Percentiles rank a stretch among this genome's conserved stretches.
Evolutionary conservation across 2,797 vertebrate species (phyloP).

Genomic region (Siniperca undulata): DNA sequence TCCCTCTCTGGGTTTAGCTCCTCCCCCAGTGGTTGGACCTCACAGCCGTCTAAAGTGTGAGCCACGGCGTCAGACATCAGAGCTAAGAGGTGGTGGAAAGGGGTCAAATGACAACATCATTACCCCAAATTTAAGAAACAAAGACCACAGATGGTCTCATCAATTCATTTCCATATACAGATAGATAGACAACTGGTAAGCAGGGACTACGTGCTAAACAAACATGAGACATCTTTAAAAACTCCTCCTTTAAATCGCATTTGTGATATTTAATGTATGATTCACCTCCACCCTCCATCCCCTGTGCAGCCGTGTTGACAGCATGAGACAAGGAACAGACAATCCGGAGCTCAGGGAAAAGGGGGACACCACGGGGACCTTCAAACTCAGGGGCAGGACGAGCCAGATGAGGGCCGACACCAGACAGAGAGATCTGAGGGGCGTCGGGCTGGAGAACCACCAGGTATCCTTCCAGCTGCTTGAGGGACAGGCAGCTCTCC

Average conservation of each 20-base stretch:
- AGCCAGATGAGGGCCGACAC: conserved; percentile 92
- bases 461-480: conserved; percentile 95
- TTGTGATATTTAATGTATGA: background rate
- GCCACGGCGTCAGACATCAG: conserved; percentile 98
- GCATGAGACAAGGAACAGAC: conserved; percentile 95
- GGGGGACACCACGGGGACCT: conserved; percentile 88
- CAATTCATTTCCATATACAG: background rate
- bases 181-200: background rate
- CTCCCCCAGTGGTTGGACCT: conserved; percentile 95
- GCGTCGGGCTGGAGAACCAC: conserved; percentile 97
- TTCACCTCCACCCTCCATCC: conserved; percentile 92
- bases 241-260: background rate
- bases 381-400: conserved; percentile 94
- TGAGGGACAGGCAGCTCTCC: conserved; percentile 95
- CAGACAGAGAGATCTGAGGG: conserved; percentile 96
- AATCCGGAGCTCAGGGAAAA: conserved; percentile 95
- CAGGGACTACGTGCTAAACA: background rate
- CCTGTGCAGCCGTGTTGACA: conserved; percentile 90
- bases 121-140: conserved; percentile 12
- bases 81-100: conserved; percentile 66
- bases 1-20: conserved; percentile 94
- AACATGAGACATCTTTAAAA: background rate
- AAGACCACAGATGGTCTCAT: background rate
- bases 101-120: conserved; percentile 9
- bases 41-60: conserved; percentile 96